These are phyloP conservation scores for Poeciliopsis prolifica DNA, from an alignment of 2,113 vertebrate species.

Conservation along the genomic window DNA sequence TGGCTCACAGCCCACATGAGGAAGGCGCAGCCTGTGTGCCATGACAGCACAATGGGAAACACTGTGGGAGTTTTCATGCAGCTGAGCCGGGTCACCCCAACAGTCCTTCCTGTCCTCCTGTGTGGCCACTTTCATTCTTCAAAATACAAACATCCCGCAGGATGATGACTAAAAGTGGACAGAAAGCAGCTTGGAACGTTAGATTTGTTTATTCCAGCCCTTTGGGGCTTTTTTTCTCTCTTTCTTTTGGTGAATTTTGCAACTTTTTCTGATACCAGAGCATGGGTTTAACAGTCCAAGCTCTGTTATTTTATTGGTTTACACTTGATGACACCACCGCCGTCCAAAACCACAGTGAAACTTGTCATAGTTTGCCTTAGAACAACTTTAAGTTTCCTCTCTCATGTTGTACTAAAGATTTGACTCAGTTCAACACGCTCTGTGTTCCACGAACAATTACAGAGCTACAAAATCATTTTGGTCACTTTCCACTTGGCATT, in stretches of 20 bases:
- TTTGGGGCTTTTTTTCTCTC: constrained; percentile 8
- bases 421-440: constrained; percentile 3
- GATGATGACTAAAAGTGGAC: constrained; percentile 64
- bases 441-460: constrained; percentile 2
- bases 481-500: constrained; percentile 56
- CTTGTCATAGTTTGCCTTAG: constrained; percentile 35
- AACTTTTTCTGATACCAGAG: constrained; percentile 41
- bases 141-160: constrained; percentile 60
- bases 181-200: constrained; percentile 46
- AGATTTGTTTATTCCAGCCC: constrained; percentile 43
- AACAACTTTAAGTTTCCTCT: constrained; percentile 20
- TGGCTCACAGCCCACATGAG: constrained; percentile 59
- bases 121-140: constrained; percentile 62
- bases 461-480: constrained; percentile 28
- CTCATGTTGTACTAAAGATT: constrained; percentile 22
- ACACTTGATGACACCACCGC: constrained; percentile 38
- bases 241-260: constrained; percentile 34
- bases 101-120: constrained; percentile 57
- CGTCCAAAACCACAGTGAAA: constrained; percentile 50
- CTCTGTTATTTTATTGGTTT: constrained; percentile 59
- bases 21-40: constrained; percentile 46
- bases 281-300: constrained; percentile 36
- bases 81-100: constrained; percentile 57
- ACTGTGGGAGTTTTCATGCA: constrained; percentile 43
- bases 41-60: constrained; percentile 71